Base-by-base conservation (phyloP, 2,888 invertebrate genomes). In the Leptinotarsa peninsularis region DNA sequence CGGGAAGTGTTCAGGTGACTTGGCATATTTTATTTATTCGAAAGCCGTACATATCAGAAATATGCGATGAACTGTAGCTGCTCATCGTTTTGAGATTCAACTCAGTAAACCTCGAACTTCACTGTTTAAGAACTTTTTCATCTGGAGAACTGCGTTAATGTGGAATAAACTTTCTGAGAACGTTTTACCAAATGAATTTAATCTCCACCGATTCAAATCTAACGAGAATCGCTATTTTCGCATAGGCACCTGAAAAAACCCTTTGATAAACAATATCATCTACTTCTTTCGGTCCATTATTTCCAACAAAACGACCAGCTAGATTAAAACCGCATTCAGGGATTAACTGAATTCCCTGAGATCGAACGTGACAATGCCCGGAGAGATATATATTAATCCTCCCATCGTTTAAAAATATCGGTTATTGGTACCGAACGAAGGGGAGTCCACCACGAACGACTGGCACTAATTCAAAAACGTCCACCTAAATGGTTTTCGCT, bases 401-500 rank as follows among this genome's bases (percentile, higher is more conserved):
- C 23, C 23, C 58, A 14, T 58, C 58, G 14, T 21, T 58, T 27
- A 58, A 58, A 70, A 70, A 70, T 70, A 70, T 70, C 70, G 70
- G 70, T 58, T 58, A 70, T 70, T 58, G 70, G 58, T 58, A 69
- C 21, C 17, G 49, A 58, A 33, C 23, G 23, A 49, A 68, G 54
- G 27, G 27, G n/a, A 33, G 58, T 21, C 14, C 18, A 70, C 69
- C 63, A 67, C 77, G 78, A 78, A 78, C 81, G 80, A 80, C 79
- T 3, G 58, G 80, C 80, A 81, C 80, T 83, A 83, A 83, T 81
- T 83, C 83, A 83, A 84, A 58, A 83, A 82, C 77, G 82, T 83
- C 83, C 81, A 73, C 79, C 76, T 80, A 81, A 83, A 83, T 81
- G 82, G 83, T 83, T 83, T 83, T 82, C 81, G 80, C 81, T 84